A percentile compares a stretch with the other conserved stretches of the same genome.
Evolutionary conservation across 53 echinoderm and acorn worm species (phyloP).

Genomic region (Henricia sp.): DNA sequence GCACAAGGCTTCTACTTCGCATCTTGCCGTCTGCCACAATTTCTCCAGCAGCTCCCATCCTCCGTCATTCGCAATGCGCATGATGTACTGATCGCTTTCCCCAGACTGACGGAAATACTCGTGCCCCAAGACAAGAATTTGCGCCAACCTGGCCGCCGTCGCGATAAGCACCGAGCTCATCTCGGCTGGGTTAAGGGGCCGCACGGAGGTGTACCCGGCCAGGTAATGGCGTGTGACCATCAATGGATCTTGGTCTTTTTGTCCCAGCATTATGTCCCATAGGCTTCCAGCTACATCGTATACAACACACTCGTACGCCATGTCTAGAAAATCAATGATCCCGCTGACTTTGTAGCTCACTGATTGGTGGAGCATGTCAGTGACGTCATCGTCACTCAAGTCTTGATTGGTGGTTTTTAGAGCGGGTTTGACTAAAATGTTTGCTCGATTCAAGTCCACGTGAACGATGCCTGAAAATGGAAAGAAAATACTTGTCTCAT

Average conservation of each 20-base stretch:
- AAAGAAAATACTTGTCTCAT: neutral
- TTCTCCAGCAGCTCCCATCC: conserved; percentile 31
- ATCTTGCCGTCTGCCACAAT: conserved; percentile 29
- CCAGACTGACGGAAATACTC: conserved; percentile 1
- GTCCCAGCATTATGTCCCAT: conserved; percentile 11
- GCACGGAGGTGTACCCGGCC: conserved; percentile 32
- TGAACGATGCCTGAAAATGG: conserved; percentile 46
- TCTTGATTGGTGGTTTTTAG: neutral
- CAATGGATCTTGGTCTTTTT: conserved; percentile 13
- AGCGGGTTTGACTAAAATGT: conserved; percentile 37
- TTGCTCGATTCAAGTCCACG: conserved; percentile 53
- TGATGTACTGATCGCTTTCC: conserved; percentile 16
- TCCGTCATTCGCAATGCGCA: neutral
- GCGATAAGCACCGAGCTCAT: conserved; percentile 17
- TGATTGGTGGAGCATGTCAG: neutral
- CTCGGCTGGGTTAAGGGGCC: conserved; percentile 13
- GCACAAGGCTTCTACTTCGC: conserved; percentile 18
- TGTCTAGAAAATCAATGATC: conserved; percentile 65
- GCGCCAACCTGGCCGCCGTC: conserved; percentile 25
- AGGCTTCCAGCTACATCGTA: conserved; percentile 55
- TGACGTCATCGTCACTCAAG: neutral
- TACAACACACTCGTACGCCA: conserved; percentile 52
- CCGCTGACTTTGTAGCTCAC: conserved; percentile 20
- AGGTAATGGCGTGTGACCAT: conserved; percentile 34
- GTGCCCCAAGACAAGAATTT: conserved; percentile 27